Percentiles rank a stretch among this genome's conserved stretches.
These are phyloP conservation scores for Otus sunia DNA, from an alignment of 2,113 vertebrate genomes.

Conservation along the genomic window DNA sequence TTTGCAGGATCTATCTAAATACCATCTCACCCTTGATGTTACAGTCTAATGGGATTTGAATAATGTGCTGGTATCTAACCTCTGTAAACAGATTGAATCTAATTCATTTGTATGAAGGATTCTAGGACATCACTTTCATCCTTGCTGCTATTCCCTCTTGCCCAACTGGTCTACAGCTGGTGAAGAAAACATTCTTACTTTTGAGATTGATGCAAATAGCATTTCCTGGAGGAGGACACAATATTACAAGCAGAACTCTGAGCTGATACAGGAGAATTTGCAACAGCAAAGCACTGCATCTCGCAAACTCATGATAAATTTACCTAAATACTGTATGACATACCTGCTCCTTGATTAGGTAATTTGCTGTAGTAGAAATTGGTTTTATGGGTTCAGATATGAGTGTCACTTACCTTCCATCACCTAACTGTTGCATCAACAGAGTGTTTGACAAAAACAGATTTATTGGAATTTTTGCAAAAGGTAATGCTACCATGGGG, in stretches of 20 bases:
- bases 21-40: neutral
- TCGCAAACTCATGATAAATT: neutral
- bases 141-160: constrained; percentile 29
- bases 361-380: neutral
- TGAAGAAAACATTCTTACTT: neutral
- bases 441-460: neutral
- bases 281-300: neutral
- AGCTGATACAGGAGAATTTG: neutral
- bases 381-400: neutral
- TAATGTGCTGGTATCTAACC: neutral
- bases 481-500: neutral
- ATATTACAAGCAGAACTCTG: neutral
- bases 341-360: neutral
- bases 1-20: constrained; percentile 33
- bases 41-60: constrained; percentile 54
- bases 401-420: neutral
- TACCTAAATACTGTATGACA: neutral
- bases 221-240: neutral
- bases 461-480: neutral
- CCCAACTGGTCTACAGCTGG: neutral
- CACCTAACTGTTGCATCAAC: neutral
- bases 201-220: neutral
- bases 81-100: constrained; percentile 44
- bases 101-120: constrained; percentile 15
- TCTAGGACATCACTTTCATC: constrained; percentile 6